Evolutionary conservation across 2,888 invertebrate genomes (phyloP).

Genomic region (Pegoplata infirma): DNA sequence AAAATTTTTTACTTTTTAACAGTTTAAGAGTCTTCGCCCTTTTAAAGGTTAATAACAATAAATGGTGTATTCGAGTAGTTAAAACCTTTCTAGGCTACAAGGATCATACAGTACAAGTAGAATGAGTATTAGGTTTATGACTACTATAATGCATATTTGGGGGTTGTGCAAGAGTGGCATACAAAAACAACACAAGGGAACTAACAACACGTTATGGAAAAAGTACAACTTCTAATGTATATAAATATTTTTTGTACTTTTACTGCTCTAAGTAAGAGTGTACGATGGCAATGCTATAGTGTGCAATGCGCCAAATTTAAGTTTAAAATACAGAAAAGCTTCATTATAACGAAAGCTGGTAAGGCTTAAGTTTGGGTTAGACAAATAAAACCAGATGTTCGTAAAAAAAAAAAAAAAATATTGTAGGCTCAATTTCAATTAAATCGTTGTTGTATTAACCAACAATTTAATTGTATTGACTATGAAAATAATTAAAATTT

Average conservation of each 20-base stretch:
- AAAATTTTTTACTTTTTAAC: too few relatives aligned
- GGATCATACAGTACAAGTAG: constrained; percentile 32
- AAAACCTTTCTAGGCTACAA: background rate
- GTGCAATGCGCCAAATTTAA: constrained; percentile 60
- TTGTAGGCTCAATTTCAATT: too few relatives aligned
- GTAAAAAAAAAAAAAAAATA: background rate
- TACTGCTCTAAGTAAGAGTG: background rate
- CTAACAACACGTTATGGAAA: constrained; percentile 31
- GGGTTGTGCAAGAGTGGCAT: constrained; percentile 59
- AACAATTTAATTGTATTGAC: too few relatives aligned
- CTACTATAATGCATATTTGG: constrained; percentile 54
- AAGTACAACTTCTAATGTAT: constrained; percentile 16
- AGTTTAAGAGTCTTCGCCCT: background rate
- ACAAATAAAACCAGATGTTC: too few relatives aligned
- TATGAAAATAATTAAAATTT: too few relatives aligned
- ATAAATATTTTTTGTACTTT: constrained; percentile 10
- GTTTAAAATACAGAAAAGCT: constrained; percentile 37
- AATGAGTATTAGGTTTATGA: constrained; percentile 41
- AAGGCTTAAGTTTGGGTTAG: too few relatives aligned
- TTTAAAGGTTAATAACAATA: background rate
- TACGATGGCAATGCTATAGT: constrained; percentile 25
- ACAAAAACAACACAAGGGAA: constrained; percentile 11
- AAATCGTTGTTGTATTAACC: too few relatives aligned
- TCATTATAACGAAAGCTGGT: constrained; percentile 1
- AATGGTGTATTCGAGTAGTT: background rate